Evolutionary conservation across 2,113 vertebrate genomes (phyloP), one percentile per base, ranked within the genome.

Genomic region (Sciurus niger): DNA sequence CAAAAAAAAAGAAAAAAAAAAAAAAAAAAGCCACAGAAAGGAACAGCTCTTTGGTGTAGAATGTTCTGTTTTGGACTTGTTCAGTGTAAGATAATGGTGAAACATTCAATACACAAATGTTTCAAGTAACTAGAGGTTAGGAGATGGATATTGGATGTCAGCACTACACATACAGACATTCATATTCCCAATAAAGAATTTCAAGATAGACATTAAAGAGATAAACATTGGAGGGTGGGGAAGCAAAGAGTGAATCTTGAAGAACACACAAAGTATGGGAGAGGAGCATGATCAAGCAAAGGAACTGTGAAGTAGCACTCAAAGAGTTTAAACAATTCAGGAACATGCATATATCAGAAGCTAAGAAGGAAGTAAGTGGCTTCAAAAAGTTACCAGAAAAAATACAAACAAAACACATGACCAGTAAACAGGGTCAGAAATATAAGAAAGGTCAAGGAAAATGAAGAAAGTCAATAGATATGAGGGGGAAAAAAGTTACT

Each of bases 41-140:
- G 48, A 68, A 43, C 9, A 63, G 34, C 37, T 93, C 53, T 93
- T 58, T 43, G 30, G 34, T 37, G 46, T 3, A 32, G 48, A 17
- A 80, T 51, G 17, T 74, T 92, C 65, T 7, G 1, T 89, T 63
- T 51, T 37, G 40, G 34, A 67, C 6, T 37, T 78, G 73, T 78
- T 60, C 25, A 20, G 13, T 78, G 65, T 78, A 51, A 67, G 53
- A 63, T 73, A 30, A 60, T 51, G 28, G 4, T 18, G 28, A 88
- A 88, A 78, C 4, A 82, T 82, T 87, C 40, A 70, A 94, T 84
- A 79, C 1, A 67, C 16, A 3, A 48, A 46, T 83, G 25, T 63
- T 91, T 89, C 94, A 80, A 74, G 51, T 85, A 88, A 88, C 67
- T 84, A 79, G 72, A 94, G 51, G 30, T 74, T n/a, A 73, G 37